A percentile compares a stretch with the other conserved stretches of the same genome.
Evolutionary conservation across 2,888 invertebrate genomes (phyloP).

Genomic region (Electrophaes corylata): DNA sequence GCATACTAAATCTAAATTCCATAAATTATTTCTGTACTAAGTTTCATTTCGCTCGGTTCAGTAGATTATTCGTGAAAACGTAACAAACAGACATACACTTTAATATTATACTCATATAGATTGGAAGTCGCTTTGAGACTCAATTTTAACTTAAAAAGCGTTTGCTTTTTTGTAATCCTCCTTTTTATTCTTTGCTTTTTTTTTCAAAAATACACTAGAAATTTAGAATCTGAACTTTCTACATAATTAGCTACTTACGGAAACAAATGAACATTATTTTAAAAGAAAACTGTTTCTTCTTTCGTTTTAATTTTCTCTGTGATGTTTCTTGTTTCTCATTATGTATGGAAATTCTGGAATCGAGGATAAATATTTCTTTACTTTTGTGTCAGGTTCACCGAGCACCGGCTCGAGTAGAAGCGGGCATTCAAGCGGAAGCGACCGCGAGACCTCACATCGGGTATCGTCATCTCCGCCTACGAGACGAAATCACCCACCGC

Average conservation of each 20-base stretch:
- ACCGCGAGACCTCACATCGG: slow-evolving; percentile 54
- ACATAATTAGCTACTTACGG: neutral
- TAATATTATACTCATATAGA: too few relatives aligned
- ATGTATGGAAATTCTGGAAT: neutral
- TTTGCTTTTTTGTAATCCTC: too few relatives aligned
- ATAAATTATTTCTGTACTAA: too few relatives aligned
- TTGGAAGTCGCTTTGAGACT: too few relatives aligned
- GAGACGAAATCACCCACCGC: slow-evolving; percentile 52
- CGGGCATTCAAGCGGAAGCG: slow-evolving; percentile 39
- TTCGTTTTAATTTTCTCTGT: neutral
- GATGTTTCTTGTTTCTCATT: neutral
- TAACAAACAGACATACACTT: too few relatives aligned
- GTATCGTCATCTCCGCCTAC: slow-evolving; percentile 64
- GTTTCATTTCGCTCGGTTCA: too few relatives aligned
- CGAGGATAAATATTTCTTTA: slow-evolving; percentile 2
- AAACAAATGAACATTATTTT: neutral
- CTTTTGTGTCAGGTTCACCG: slow-evolving; percentile 38
- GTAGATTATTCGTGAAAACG: too few relatives aligned
- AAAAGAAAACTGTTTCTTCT: neutral
- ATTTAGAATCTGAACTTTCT: too few relatives aligned
- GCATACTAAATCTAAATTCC: too few relatives aligned
- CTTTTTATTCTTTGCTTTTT: too few relatives aligned
- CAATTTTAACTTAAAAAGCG: too few relatives aligned
- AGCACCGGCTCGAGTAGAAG: slow-evolving; percentile 40
- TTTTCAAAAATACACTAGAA: too few relatives aligned